Evolutionary conservation across 1,140 invertebrate species (phyloP).

Genomic region (Drosophila yakuba): DNA sequence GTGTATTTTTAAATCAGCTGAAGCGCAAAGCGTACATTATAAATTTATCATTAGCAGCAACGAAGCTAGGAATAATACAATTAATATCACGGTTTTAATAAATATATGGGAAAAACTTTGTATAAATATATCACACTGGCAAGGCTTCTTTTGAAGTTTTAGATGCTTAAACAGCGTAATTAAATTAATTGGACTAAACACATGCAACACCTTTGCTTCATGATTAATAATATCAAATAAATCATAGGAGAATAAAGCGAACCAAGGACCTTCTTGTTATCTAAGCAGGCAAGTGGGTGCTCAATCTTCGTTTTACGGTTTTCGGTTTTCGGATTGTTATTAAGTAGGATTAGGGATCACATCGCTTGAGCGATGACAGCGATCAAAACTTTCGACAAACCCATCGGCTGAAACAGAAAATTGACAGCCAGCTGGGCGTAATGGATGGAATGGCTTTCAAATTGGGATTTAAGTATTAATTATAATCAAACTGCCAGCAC

Average conservation of each 20-base stretch:
- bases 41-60: too few relatives aligned
- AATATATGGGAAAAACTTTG: neutral
- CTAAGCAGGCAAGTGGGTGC: neutral
- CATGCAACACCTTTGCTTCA: constrained; percentile 69
- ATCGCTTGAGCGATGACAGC: constrained; percentile 12
- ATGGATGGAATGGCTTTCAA: constrained; percentile 54
- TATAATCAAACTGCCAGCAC: constrained; percentile 70
- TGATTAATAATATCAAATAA: constrained; percentile 73
- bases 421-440: constrained; percentile 19
- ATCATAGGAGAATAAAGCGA: constrained; percentile 35
- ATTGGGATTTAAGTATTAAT: constrained; percentile 70
- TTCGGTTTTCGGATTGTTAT: neutral
- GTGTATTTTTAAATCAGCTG: too few relatives aligned
- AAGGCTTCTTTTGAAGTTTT: too few relatives aligned
- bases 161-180: too few relatives aligned
- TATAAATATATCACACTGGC: too few relatives aligned
- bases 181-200: too few relatives aligned
- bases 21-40: too few relatives aligned
- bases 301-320: neutral
- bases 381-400: constrained; percentile 9
- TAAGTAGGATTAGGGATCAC: constrained; percentile 1
- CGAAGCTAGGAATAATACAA: too few relatives aligned
- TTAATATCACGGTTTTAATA: too few relatives aligned
- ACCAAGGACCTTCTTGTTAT: constrained; percentile 5
- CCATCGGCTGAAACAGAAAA: constrained; percentile 1